Percentiles rank a stretch among this genome's conserved stretches.
phyloP scores from a whole-genome alignment of 2,888 invertebrate species.

The Drosophila pullipes region DNA sequence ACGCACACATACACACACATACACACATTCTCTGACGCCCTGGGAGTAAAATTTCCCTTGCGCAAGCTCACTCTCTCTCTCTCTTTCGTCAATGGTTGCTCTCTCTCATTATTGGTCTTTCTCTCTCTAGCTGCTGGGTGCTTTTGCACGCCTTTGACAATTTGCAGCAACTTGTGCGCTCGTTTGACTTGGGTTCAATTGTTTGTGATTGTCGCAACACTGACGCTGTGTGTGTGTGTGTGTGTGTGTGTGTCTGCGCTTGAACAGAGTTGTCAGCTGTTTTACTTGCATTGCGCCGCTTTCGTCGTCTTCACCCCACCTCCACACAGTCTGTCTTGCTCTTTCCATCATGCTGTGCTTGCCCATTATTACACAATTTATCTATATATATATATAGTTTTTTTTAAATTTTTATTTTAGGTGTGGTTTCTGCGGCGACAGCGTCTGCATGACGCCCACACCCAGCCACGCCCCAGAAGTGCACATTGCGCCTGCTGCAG shows the following conservation, averaged over 20 bases:
- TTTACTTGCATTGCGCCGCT: conserved; percentile 63
- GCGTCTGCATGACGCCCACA: conserved; percentile 64
- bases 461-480: conserved; percentile 47
- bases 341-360: conserved; percentile 22
- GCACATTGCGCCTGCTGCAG: conserved; percentile 41
- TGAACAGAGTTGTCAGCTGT: conserved; percentile 79
- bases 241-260: conserved; percentile 20
- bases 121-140: conserved; percentile 40
- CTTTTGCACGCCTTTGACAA: conserved; percentile 78
- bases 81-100: conserved; percentile 1
- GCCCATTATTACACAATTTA: conserved; percentile 76
- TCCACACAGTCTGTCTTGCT: conserved; percentile 4
- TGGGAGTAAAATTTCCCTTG: conserved; percentile 65
- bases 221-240: conserved; percentile 6
- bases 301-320: neutral
- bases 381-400: conserved; percentile 38
- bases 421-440: conserved; percentile 71
- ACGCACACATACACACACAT: neutral
- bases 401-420: conserved; percentile 70
- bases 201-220: conserved; percentile 78
- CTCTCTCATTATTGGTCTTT: conserved; percentile 15
- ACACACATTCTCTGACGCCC: conserved; percentile 9
- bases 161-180: conserved; percentile 82
- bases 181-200: conserved; percentile 82
- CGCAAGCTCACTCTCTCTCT: conserved; percentile 31